Evolutionary conservation across 2,797 vertebrate genomes (phyloP).

Genomic region (Sphenodon punctatus): DNA sequence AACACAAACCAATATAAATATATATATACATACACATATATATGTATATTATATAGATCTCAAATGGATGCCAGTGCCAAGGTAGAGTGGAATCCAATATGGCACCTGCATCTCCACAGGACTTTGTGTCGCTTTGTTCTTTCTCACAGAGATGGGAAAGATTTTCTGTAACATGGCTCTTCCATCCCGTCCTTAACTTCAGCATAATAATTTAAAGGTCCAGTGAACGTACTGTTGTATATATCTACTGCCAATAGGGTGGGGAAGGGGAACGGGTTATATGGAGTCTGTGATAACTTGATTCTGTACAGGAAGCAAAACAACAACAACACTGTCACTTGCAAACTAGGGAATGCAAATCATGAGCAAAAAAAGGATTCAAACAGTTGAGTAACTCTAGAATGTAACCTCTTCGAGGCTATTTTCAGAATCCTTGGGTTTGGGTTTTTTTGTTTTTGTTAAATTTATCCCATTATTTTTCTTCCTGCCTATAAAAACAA

Average conservation of each 20-base stretch:
- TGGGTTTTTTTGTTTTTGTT: neutral
- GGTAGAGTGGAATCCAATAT: conserved; percentile 68
- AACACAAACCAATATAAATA: conserved; percentile 68
- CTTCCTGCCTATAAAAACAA: conserved; percentile 29
- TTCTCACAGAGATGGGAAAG: conserved; percentile 66
- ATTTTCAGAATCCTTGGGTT: conserved; percentile 33
- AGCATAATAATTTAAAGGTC: conserved; percentile 65
- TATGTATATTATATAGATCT: conserved; percentile 75
- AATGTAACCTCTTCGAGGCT: conserved; percentile 48
- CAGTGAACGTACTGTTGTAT: conserved; percentile 36
- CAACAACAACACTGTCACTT: neutral
- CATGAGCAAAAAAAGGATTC: conserved; percentile 28
- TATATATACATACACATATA: conserved; percentile 73
- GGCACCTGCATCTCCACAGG: conserved; percentile 67
- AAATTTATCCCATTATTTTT: neutral
- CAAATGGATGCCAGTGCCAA: conserved; percentile 76
- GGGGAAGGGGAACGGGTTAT: neutral
- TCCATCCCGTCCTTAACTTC: conserved; percentile 69
- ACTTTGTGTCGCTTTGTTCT: conserved; percentile 67
- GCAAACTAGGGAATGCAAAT: conserved; percentile 41
- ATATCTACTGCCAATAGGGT: conserved; percentile 40
- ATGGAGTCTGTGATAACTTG: conserved; percentile 17
- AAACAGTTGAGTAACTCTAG: conserved; percentile 52
- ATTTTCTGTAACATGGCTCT: conserved; percentile 65
- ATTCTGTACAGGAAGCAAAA: conserved; percentile 5